Percentiles rank a stretch among this genome's conserved stretches.
Evolutionary conservation across 1,140 invertebrate genomes (phyloP).

Genomic region (Orchestia grillus): DNA sequence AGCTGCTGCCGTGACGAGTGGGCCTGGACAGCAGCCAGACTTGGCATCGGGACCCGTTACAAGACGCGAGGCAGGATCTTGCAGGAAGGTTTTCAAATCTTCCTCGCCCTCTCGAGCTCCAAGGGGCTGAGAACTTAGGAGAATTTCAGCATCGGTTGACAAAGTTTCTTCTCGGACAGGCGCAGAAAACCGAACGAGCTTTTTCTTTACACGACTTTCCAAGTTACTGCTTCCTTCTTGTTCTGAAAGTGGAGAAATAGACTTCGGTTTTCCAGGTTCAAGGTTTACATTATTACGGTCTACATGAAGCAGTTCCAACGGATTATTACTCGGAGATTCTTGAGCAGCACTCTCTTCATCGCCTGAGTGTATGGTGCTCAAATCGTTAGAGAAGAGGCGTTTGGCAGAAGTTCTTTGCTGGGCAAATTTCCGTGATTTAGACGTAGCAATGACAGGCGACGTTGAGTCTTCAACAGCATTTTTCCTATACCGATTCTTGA

Average conservation of each 20-base stretch:
- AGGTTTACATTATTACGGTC: neutral
- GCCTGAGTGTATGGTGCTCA: neutral
- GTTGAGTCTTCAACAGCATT: neutral
- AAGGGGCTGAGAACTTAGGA: neutral
- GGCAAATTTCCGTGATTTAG: neutral
- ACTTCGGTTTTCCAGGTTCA: neutral
- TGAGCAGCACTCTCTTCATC: neutral
- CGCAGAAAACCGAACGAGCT: neutral
- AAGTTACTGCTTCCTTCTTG: neutral
- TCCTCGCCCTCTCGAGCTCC: neutral
- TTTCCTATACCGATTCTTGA: neutral
- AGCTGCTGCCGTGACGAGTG: neutral
- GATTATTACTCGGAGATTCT: neutral
- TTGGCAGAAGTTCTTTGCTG: neutral
- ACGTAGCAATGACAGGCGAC: neutral
- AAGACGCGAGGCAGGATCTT: neutral
- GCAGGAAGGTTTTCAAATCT: neutral
- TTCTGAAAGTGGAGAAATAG: neutral
- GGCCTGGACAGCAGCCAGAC: neutral
- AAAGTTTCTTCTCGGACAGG: neutral
- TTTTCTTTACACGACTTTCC: neutral
- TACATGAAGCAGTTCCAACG: neutral
- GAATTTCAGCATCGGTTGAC: neutral
- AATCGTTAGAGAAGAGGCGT: slow-evolving; percentile 5
- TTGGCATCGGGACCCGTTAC: neutral